Evolutionary conservation across 2,113 vertebrate genomes (phyloP), one percentile per base, ranked within the genome.

Genomic region (Erpornis zantholeuca): DNA sequence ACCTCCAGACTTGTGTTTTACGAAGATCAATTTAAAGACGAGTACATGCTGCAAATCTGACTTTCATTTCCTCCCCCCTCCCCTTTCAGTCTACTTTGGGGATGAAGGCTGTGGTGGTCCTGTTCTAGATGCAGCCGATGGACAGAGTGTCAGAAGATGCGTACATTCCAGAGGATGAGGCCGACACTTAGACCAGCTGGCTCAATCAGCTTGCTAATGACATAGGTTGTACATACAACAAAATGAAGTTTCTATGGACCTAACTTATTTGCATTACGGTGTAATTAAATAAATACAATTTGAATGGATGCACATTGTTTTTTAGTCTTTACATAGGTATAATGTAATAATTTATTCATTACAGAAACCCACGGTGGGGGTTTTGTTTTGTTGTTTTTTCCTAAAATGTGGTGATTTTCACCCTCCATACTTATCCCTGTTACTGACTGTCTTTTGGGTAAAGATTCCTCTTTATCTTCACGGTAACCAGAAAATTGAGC

Each of bases 21-120:
- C 45, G 86, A 60, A 88, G 52, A 47, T 1, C 24, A 5, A 7
- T 70, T 59, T 84, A 44, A 56, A 69, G 92, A 22, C 16, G 64
- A 80, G 18, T 78, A 28, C 15, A 3, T 91, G 11, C 77, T 91
- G 73, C 45, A 79, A 83, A 75, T 86, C 83, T 97, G 90, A 97
- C 89, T 83, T 60, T 93, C 1, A 3, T 97, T 96, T 97, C 87
- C 96, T 86, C 69, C 91, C 45, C 23, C 57, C 71, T 90, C 93
- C 82, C 96, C 86, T 98, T 97, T 87, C 96, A 98, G 98, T 97
- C 95, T 98, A n/a, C 98, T 98, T 82, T 98, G 98, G 98, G 98
- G 98, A 94, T 98, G 96, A 98, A 97, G 71, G 88, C 97, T 88
- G 83, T 95, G 92, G 50, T 65, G 47, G 83, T 85, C 84, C 91